Evolutionary conservation across 2,113 vertebrate species (phyloP).

Genomic region (Chamaetylas fuelleborni): DNA sequence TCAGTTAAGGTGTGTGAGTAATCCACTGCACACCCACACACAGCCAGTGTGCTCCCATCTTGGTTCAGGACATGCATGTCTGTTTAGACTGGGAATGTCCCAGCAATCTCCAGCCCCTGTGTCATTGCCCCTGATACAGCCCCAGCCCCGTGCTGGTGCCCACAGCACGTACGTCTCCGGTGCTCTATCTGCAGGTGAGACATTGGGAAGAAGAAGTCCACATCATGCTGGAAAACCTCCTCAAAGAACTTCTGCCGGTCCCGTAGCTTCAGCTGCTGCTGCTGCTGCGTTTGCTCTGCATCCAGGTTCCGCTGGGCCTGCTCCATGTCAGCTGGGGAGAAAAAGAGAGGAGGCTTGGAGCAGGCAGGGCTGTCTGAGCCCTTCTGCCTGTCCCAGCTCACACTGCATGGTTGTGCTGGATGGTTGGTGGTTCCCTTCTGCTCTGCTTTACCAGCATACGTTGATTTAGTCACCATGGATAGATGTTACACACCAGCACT

Average conservation of each 20-base stretch:
- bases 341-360: not conserved
- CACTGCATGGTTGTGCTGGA: rapidly evolving
- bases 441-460: not conserved
- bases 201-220: conserved; percentile 87
- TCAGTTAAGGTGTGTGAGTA: not conserved
- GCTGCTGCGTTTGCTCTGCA: conserved; percentile 69
- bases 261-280: conserved; percentile 83
- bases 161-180: conserved; percentile 81
- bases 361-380: not conserved
- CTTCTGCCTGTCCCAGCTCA: not conserved
- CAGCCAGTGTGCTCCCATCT: not conserved
- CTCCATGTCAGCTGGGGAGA: conserved; percentile 70
- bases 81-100: not conserved
- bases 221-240: conserved; percentile 90
- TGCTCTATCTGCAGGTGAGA: conserved; percentile 87
- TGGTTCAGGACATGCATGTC: not conserved
- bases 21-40: not conserved
- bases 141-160: rapidly evolving
- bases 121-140: not conserved
- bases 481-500: not conserved
- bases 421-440: not conserved
- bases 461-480: not conserved
- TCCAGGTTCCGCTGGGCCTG: conserved; percentile 72
- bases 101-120: rapidly evolving
- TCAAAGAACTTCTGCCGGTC: conserved; percentile 91